These are phyloP conservation scores for Biston stratarius DNA, from an alignment of 2,888 invertebrate species.

Conservation along the genomic window DNA sequence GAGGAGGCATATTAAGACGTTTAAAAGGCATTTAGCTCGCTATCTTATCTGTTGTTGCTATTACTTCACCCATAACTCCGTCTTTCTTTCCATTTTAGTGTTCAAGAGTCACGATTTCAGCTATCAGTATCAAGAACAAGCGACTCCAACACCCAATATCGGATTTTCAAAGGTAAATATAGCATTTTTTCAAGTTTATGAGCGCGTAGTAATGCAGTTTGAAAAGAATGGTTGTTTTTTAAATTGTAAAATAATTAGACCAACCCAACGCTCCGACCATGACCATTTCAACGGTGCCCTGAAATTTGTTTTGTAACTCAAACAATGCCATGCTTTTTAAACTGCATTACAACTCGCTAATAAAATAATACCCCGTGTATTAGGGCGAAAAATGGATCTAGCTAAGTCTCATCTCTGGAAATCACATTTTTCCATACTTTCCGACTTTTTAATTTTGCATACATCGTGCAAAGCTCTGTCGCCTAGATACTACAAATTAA, in stretches of 20 bases:
- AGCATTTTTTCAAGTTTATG: slow-evolving; percentile 67
- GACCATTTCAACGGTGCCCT: no score
- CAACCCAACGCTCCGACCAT: no score
- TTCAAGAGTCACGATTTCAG: slow-evolving; percentile 93
- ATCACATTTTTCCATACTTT: no score
- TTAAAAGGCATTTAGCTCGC: slow-evolving; percentile 83
- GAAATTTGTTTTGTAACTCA: no score
- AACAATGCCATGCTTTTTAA: no score
- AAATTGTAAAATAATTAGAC: no score
- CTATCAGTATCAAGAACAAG: slow-evolving; percentile 89
- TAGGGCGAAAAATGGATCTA: no score
- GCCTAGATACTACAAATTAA: neutral
- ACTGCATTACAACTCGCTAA: no score
- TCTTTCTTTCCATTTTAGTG: slow-evolving; percentile 91
- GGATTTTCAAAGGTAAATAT: slow-evolving; percentile 95
- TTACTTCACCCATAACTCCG: slow-evolving; percentile 82
- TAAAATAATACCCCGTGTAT: no score
- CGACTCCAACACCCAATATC: slow-evolving; percentile 92
- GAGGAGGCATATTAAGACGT: slow-evolving; percentile 84
- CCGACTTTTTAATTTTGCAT: no score
- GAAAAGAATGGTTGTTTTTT: neutral
- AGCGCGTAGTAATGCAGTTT: slow-evolving; percentile 52
- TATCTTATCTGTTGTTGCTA: slow-evolving; percentile 83
- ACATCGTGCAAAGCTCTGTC: no score
- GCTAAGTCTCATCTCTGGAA: no score